phyloP scores from a whole-genome alignment of 2,888 invertebrate species.

The Sarcophaga caerulescens region DNA sequence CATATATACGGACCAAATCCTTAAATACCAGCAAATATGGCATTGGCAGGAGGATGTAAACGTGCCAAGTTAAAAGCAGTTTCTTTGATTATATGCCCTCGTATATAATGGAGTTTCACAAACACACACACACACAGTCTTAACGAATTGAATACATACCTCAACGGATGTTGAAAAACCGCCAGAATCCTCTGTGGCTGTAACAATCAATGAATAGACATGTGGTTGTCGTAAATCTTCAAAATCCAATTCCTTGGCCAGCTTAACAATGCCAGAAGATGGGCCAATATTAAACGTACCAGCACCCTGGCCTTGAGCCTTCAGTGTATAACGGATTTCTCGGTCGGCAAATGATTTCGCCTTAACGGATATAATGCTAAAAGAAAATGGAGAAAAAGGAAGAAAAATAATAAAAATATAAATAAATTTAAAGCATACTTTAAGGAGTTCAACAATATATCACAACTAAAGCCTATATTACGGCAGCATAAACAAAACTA shows the following conservation, averaged over 20 bases:
- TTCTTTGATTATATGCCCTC: neutral
- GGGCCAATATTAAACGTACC: constrained; percentile 98
- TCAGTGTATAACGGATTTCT: constrained; percentile 96
- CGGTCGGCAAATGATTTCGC: constrained; percentile 98
- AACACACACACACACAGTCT: neutral
- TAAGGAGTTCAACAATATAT: neutral
- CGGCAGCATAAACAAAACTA: too few relatives aligned
- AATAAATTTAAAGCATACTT: constrained; percentile 48
- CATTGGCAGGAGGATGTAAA: constrained; percentile 14
- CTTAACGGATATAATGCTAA: constrained; percentile 97
- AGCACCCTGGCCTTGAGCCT: constrained; percentile 96
- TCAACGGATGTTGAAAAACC: constrained; percentile 97
- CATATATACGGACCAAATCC: neutral
- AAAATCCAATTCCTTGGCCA: constrained; percentile 97
- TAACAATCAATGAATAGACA: constrained; percentile 95
- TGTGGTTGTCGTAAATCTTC: constrained; percentile 97
- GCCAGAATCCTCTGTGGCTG: constrained; percentile 98
- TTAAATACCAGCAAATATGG: neutral
- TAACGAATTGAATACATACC: constrained; percentile 82
- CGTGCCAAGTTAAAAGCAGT: constrained; percentile 38
- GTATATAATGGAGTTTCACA: constrained; percentile 36
- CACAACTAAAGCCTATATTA: too few relatives aligned
- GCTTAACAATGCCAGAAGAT: constrained; percentile 95
- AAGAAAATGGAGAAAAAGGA: constrained; percentile 72
- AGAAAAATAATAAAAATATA: constrained; percentile 32